These are phyloP conservation scores for Columba guinea DNA, from an alignment of 2,797 vertebrate genomes.

Conservation along the genomic window DNA sequence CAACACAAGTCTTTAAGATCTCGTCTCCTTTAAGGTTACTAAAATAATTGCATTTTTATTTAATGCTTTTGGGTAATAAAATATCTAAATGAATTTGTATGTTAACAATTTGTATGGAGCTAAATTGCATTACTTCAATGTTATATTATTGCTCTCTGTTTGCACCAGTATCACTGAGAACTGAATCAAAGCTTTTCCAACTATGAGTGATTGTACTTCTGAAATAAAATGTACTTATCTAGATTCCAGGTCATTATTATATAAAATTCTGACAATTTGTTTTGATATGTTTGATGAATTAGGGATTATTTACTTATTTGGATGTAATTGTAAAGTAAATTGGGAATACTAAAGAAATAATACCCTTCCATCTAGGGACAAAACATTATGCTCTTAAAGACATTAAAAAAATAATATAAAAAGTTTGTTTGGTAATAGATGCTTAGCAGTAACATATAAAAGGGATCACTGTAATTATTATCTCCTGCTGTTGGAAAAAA, in stretches of 20 bases:
- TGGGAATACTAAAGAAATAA: background rate
- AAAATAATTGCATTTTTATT: constrained; percentile 67
- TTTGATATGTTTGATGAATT: constrained; percentile 10
- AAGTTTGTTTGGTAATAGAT: background rate
- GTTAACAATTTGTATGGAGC: constrained; percentile 32
- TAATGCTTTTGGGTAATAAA: constrained; percentile 53
- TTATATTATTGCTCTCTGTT: background rate
- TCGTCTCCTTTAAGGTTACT: constrained; percentile 59
- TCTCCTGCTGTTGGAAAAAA: background rate
- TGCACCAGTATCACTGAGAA: background rate
- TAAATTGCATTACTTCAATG: background rate
- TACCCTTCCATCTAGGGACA: background rate
- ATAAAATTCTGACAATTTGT: background rate
- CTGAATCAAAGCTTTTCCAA: constrained; percentile 4
- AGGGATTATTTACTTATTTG: background rate
- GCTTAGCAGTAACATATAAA: background rate
- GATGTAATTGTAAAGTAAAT: constrained; percentile 10
- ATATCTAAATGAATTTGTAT: constrained; percentile 53
- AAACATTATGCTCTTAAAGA: background rate
- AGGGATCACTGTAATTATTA: background rate
- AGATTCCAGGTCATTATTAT: background rate
- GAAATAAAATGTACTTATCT: constrained; percentile 13
- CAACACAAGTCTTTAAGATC: constrained; percentile 55
- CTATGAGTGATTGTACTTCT: background rate
- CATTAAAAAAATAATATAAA: background rate